Percentiles rank a stretch among this genome's conserved stretches.
phyloP scores from a whole-genome alignment of 2,888 invertebrate genomes.

The Watsonalla cultraria region DNA sequence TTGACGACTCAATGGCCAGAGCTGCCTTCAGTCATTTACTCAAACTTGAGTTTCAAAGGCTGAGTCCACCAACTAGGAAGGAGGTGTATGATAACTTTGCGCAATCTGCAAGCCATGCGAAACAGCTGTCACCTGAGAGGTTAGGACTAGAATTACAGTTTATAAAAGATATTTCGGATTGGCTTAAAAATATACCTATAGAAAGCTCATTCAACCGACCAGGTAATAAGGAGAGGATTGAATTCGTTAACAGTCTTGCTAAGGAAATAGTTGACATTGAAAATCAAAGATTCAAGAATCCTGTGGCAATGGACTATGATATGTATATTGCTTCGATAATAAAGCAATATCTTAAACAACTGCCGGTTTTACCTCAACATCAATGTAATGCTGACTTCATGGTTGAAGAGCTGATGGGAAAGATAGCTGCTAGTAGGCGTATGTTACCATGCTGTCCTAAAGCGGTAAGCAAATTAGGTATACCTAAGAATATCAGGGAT shows the following conservation, averaged over 20 bases:
- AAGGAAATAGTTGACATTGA: slow-evolving; percentile 41
- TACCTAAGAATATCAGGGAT: slow-evolving; percentile 20
- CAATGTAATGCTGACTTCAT: slow-evolving; percentile 11
- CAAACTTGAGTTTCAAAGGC: slow-evolving; percentile 37
- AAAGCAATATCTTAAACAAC: slow-evolving; percentile 9
- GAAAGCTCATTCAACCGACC: slow-evolving; percentile 30
- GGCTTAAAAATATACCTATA: slow-evolving; percentile 48
- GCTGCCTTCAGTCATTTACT: slow-evolving; percentile 39
- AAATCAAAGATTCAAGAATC: slow-evolving; percentile 27
- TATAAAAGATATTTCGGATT: slow-evolving; percentile 48
- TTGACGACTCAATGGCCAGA: slow-evolving; percentile 37
- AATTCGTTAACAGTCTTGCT: slow-evolving; percentile 43
- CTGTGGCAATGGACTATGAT: slow-evolving; percentile 35
- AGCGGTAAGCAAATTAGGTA: background rate
- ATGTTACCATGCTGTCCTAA: slow-evolving; percentile 5
- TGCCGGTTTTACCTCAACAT: background rate
- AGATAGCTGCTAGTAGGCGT: slow-evolving; percentile 18
- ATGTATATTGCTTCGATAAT: slow-evolving; percentile 29
- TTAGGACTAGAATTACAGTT: slow-evolving; percentile 43
- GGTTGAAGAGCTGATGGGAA: slow-evolving; percentile 28
- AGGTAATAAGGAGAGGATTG: slow-evolving; percentile 33
- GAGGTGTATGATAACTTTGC: slow-evolving; percentile 31
- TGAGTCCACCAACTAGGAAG: slow-evolving; percentile 30
- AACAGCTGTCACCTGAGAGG: slow-evolving; percentile 21
- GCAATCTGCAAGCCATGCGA: slow-evolving; percentile 15